Evolutionary conservation across 2,113 vertebrate genomes (phyloP).

Genomic region (Aplodontia rufa): DNA sequence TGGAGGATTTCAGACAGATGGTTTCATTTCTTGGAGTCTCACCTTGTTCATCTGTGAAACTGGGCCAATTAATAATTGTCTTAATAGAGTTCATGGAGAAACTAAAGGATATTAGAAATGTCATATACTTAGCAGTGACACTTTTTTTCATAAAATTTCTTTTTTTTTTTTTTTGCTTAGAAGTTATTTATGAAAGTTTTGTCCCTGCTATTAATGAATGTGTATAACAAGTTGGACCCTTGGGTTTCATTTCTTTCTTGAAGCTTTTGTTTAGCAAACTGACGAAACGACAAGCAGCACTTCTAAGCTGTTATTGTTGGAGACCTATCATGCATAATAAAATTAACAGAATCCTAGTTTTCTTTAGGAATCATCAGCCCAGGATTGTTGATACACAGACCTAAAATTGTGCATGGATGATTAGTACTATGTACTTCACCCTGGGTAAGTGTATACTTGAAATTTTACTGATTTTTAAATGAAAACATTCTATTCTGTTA

Average conservation of each 20-base stretch:
- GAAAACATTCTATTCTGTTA: background rate
- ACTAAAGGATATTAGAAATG: background rate
- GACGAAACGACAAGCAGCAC: background rate
- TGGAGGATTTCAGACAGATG: background rate
- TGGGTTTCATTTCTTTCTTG: background rate
- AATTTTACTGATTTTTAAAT: background rate
- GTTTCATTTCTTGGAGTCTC: background rate
- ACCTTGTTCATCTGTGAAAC: background rate
- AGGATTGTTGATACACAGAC: background rate
- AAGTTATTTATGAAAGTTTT: background rate
- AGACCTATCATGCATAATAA: background rate
- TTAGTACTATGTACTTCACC: background rate
- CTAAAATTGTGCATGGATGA: background rate
- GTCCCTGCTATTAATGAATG: background rate
- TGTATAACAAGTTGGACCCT: background rate
- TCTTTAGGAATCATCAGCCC: background rate
- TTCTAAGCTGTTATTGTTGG: background rate
- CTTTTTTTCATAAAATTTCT: background rate
- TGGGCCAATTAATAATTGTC: background rate
- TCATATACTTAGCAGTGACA: background rate
- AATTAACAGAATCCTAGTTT: background rate
- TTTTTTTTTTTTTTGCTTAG: background rate
- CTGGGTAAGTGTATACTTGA: background rate
- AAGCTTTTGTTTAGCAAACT: slow-evolving; percentile 24
- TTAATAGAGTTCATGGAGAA: background rate